Base-by-base conservation (phyloP, 2,888 invertebrate genomes). In the Caradrina clavipalpis region DNA sequence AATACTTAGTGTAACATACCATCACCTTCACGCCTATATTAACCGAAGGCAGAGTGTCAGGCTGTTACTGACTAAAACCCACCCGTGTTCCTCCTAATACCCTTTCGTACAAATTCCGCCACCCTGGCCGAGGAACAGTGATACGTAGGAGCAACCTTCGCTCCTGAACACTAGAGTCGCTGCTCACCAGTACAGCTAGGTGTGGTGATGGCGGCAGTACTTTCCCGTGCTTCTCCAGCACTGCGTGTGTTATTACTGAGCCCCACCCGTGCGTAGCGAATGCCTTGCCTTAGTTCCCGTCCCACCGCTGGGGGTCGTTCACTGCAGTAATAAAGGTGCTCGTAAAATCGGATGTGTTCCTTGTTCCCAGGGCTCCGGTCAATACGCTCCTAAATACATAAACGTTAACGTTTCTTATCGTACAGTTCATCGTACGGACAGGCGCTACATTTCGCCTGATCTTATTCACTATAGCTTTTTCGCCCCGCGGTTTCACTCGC, bases 281-380 rank as follows among this genome's bases (percentile, higher is more conserved):
- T 26, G 10, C 21, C 49, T 21, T 17, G 0, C 39, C 35, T 17
- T 4, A n/a, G 11, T 51, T n/a, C 26, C 45, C 17, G 45, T 45
- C 74, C 56, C 66, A 49, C 60, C 53, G 31, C 53, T 13, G 57
- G 49, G 53, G 19, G 49, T 54, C 57, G 45, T 74, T 54, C 22
- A 11, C 31, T 49, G n/a, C 10, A 6, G 45, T 19, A 50, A 64
- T 53, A 68, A 61, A 57, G 31, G 2, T 8, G 17, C 49, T 0
- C 13, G 49, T 73, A 58, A 61, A 68, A 68, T 3, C 4, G 1
- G 1, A 62, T 55, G 73, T 35, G 42, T 54, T 69, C 61, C 21
- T 58, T n/a, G 17, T 35, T 0, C 61, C 19, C 42, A 17, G 7
- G 49, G 5, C 21, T 21, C 42, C 49, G 19, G 19, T 42, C 1